Base-by-base conservation (phyloP, 92 coral and sea anemone species). In the Palythoa grandiflora region DNA sequence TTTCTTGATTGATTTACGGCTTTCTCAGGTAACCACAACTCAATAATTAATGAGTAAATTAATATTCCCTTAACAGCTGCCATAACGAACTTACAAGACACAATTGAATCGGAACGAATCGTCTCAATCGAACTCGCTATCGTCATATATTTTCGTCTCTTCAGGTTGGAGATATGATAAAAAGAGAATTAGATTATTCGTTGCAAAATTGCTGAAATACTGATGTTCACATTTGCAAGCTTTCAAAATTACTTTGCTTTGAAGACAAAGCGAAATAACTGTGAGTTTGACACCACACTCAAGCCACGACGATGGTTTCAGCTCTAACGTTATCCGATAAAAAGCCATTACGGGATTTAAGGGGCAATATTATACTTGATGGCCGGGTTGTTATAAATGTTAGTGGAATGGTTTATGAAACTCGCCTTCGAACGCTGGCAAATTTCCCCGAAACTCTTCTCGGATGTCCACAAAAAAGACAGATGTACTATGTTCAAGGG, bases 351-450 rank as follows among this genome's bases (percentile, higher is more conserved):
- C 10, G 10, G 21, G 60, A 66, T 48, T 52, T 77, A 40, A 2
- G 7, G 48, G 75, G 47, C 47, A 66, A 65, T 19, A 20, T 83
- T 71, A 71, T 91, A 71, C 91, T 78, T 85, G 96, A 92, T 86
- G 93, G 91, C 68, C 97, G 99, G 44, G 96, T 97, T 6, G 98
- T 97, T 83, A 97, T 97, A 83, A 97, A 97, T 88, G 96, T 97
- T 20, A 97, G 99, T 78, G 99, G 99, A 50, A 94, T 95, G 96
- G 90, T 93, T 36, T 97, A 92, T 79, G 99, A 97, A 68, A 97
- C 99, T n/a, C 96, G 95, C 6, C 88, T 91, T 73, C 88, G 80
- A 55, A 97, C 99, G 7, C 83, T 97, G 39, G 92, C 97, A 73
- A 93, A 98, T 57, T 97, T 88, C 81, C 99, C 99, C 1, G 68